A percentile compares a stretch with the other conserved stretches of the same genome.
Conservation (phyloP, 2,797 vertebrate genomes). For the Takifugu rubripes region DNA sequence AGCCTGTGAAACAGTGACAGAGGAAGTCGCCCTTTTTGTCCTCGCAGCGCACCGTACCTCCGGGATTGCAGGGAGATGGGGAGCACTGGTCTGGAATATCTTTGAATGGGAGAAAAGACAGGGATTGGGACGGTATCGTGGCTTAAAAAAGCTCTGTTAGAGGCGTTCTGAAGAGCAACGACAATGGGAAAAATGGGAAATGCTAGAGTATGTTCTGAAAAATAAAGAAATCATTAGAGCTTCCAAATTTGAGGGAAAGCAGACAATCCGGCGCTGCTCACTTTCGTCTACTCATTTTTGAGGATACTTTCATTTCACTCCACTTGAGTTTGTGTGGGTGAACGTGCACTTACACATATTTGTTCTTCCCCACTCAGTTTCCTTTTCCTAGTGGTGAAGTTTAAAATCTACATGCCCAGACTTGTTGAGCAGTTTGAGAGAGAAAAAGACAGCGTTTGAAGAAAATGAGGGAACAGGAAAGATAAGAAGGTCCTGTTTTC, state of each 20-base stretch:
- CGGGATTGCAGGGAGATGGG: conserved; percentile 83
- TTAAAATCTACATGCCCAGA: conserved; percentile 12
- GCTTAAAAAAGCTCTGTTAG: conserved; percentile 11
- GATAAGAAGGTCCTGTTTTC: background rate
- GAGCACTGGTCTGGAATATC: conserved; percentile 96
- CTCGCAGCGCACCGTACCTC: conserved; percentile 82
- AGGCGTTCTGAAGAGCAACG: background rate
- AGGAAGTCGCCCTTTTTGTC: conserved; percentile 89
- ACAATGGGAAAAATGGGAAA: conserved; percentile 43
- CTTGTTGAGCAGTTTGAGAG: conserved; percentile 11
- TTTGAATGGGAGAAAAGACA: conserved; percentile 48
- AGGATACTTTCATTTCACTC: conserved; percentile 21
- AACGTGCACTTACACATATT: background rate
- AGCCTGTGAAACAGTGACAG: conserved; percentile 89
- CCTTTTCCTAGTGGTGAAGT: conserved; percentile 36
- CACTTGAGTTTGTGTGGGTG: conserved; percentile 7
- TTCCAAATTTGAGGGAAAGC: conserved; percentile 2
- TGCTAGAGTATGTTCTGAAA: conserved; percentile 35
- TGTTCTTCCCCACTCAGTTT: conserved; percentile 42
- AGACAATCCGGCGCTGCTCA: conserved; percentile 8
- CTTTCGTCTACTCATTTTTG: conserved; percentile 12
- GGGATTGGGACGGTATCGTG: background rate
- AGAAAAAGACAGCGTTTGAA: conserved; percentile 32
- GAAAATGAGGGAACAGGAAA: conserved; percentile 15
- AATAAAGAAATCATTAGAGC: conserved; percentile 3